Conservation (phyloP, 2,113 vertebrate species). For the Phylloscopus trochiloides region DNA sequence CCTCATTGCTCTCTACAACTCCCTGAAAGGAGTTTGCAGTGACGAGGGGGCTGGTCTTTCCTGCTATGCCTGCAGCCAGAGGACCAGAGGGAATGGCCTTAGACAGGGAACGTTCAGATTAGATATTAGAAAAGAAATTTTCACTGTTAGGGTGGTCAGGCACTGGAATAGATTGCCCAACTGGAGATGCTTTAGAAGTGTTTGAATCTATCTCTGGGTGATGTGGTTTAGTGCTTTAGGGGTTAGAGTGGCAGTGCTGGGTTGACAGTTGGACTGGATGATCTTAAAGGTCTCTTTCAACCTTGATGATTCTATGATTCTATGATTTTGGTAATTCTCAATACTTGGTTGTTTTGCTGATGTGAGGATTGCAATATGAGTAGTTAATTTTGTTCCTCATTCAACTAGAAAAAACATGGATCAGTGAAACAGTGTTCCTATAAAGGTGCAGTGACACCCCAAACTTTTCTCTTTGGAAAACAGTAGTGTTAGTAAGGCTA, state of each 20-base stretch:
- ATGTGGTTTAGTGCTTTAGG: background rate
- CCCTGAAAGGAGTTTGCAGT: background rate
- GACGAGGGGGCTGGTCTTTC: fast-evolving
- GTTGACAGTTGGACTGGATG: background rate
- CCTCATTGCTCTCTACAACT: background rate
- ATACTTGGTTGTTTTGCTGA: background rate
- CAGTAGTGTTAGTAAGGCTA: background rate
- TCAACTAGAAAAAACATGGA: background rate
- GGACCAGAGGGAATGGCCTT: background rate
- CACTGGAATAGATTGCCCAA: background rate
- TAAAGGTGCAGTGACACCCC: background rate
- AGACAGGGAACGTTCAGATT: background rate
- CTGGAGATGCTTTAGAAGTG: background rate
- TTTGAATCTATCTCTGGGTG: background rate
- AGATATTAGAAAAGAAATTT: background rate
- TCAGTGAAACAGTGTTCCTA: background rate
- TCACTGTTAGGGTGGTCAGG: background rate
- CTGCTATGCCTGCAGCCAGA: background rate
- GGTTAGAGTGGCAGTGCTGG: background rate
- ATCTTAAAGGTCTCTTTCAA: background rate
- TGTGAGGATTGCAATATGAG: background rate
- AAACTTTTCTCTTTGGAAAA: background rate
- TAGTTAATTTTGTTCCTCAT: background rate
- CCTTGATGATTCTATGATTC: background rate
- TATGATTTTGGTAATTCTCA: background rate